A percentile compares a stretch with the other conserved stretches of the same genome.
phyloP scores from a whole-genome alignment of 2,113 vertebrate species.

The Tringa solitaria region DNA sequence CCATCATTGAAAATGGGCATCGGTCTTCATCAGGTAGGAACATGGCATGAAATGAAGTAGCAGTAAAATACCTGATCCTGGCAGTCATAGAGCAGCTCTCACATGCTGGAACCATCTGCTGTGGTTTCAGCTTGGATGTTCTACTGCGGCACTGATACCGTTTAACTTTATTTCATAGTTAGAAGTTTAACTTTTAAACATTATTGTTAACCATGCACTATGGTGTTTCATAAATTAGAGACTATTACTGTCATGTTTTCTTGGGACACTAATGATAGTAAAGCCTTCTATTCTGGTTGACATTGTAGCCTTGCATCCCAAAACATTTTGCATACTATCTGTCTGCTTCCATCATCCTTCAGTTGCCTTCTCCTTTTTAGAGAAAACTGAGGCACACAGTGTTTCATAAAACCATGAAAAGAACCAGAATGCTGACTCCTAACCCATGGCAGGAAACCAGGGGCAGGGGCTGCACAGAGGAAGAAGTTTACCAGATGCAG shows the following conservation, averaged over 20 bases:
- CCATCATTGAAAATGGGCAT: slow-evolving; percentile 72
- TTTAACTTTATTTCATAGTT: background rate
- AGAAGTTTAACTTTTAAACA: background rate
- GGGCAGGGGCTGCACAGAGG: background rate
- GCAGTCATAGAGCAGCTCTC: background rate
- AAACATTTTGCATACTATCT: background rate
- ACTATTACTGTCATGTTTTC: background rate
- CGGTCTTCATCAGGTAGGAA: slow-evolving; percentile 69
- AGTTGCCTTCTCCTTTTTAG: background rate
- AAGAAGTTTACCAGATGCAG: background rate
- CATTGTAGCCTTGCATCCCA: background rate
- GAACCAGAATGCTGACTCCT: background rate
- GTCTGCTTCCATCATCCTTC: background rate
- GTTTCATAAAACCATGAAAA: background rate
- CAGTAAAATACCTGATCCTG: background rate
- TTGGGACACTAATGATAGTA: background rate
- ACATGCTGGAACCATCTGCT: background rate
- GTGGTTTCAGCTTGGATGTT: background rate
- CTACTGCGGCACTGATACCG: background rate
- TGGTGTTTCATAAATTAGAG: background rate
- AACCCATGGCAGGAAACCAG: background rate
- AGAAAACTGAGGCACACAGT: background rate
- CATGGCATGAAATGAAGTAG: background rate
- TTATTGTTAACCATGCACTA: background rate
- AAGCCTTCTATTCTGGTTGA: background rate